These are phyloP conservation scores for Mamestra brassicae DNA, from an alignment of 2,888 invertebrate species.

Conservation along the genomic window DNA sequence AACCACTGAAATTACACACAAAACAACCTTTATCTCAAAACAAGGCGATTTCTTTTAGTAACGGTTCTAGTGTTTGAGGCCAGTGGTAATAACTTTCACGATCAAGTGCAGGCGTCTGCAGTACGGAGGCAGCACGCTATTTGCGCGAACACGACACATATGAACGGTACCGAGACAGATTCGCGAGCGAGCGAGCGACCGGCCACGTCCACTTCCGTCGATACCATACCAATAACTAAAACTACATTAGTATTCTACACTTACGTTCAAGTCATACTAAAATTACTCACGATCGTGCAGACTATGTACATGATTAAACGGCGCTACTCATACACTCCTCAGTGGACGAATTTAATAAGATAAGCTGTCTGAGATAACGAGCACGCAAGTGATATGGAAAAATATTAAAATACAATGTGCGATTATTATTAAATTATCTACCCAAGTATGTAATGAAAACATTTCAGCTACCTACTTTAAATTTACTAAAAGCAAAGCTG, in stretches of 20 bases:
- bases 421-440: slow-evolving; percentile 49
- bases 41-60: slow-evolving; percentile 84
- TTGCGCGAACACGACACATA: slow-evolving; percentile 76
- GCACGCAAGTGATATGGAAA: slow-evolving; percentile 58
- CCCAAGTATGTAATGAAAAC: slow-evolving; percentile 15
- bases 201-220: slow-evolving; percentile 83
- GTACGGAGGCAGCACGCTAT: slow-evolving; percentile 80
- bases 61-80: slow-evolving; percentile 87
- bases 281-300: slow-evolving; percentile 51
- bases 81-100: slow-evolving; percentile 89
- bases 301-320: slow-evolving; percentile 49
- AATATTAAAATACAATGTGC: slow-evolving; percentile 45
- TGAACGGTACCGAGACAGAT: slow-evolving; percentile 72
- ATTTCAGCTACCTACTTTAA: slow-evolving; percentile 33
- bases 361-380: slow-evolving; percentile 61
- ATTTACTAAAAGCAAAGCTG: slow-evolving; percentile 54
- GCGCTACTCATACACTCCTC: slow-evolving; percentile 44
- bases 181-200: slow-evolving; percentile 69
- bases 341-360: slow-evolving; percentile 51
- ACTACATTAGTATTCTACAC: slow-evolving; percentile 68
- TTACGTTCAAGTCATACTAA: slow-evolving; percentile 57
- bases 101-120: slow-evolving; percentile 85
- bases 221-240: slow-evolving; percentile 82
- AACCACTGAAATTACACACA: slow-evolving; percentile 73
- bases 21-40: slow-evolving; percentile 76